phyloP scores from a whole-genome alignment of 2,113 vertebrate species.

The Hydropotes inermis region DNA sequence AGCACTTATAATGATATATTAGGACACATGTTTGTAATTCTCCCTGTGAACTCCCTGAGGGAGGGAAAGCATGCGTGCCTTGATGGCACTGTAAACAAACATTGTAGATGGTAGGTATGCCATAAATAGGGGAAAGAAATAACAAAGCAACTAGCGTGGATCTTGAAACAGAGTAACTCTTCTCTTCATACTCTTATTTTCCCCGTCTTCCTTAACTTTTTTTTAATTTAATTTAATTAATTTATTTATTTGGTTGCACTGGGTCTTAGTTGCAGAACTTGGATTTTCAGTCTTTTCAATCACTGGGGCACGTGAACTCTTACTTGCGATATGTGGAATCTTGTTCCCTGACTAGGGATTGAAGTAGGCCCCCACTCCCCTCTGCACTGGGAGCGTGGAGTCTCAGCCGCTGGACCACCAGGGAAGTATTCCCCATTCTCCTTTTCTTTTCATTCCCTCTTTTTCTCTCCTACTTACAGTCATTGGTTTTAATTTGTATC shows the following conservation, averaged over 20 bases:
- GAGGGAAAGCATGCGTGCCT: background rate
- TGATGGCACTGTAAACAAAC: background rate
- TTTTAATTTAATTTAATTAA: background rate
- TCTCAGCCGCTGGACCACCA: background rate
- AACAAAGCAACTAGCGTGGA: background rate
- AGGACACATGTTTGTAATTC: background rate
- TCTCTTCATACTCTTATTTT: background rate
- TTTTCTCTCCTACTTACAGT: background rate
- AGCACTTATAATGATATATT: background rate
- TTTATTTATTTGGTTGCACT: background rate
- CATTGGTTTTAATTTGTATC: background rate
- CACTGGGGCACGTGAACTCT: background rate
- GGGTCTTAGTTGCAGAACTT: background rate
- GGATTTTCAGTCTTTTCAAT: background rate
- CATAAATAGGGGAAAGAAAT: background rate
- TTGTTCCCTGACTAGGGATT: background rate
- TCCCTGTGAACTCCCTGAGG: background rate
- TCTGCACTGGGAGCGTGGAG: background rate
- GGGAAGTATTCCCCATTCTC: background rate
- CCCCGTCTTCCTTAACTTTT: background rate
- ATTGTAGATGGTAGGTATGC: too few relatives aligned
- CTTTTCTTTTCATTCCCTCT: background rate
- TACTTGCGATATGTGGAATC: background rate
- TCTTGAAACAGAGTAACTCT: background rate
- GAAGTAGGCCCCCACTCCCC: background rate